phyloP scores from a whole-genome alignment of 2,888 invertebrate species.

The Atethmia centrago region DNA sequence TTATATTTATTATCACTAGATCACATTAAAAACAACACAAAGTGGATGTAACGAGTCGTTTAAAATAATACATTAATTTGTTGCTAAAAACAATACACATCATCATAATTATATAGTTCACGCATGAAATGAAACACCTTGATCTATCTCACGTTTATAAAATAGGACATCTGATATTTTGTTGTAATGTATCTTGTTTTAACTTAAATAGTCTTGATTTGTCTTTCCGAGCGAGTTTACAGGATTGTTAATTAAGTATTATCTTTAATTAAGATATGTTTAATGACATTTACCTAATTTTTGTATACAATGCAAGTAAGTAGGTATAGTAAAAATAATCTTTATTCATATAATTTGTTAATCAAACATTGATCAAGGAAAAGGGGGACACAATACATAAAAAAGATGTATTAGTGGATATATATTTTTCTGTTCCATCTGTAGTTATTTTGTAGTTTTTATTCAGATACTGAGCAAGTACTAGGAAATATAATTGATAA shows the following conservation, averaged over 20 bases:
- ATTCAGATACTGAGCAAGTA: background rate
- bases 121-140: background rate
- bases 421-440: background rate
- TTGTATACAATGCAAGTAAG: background rate
- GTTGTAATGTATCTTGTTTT: background rate
- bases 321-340: background rate
- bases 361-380: background rate
- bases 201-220: slow-evolving; percentile 4
- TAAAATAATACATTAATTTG: background rate
- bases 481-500: background rate
- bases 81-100: background rate
- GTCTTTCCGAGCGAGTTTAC: background rate
- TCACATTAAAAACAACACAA: background rate
- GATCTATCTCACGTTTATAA: background rate
- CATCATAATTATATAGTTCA: no score
- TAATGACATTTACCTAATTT: background rate
- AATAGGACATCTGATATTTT: background rate
- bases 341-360: background rate
- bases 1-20: background rate
- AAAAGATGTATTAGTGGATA: no score
- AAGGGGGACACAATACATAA: background rate
- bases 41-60: background rate
- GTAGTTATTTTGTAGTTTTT: background rate
- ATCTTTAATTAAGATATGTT: background rate
- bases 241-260: no score